Evolutionary conservation across 2,888 invertebrate genomes (phyloP).

Genomic region (Limenitis camilla): DNA sequence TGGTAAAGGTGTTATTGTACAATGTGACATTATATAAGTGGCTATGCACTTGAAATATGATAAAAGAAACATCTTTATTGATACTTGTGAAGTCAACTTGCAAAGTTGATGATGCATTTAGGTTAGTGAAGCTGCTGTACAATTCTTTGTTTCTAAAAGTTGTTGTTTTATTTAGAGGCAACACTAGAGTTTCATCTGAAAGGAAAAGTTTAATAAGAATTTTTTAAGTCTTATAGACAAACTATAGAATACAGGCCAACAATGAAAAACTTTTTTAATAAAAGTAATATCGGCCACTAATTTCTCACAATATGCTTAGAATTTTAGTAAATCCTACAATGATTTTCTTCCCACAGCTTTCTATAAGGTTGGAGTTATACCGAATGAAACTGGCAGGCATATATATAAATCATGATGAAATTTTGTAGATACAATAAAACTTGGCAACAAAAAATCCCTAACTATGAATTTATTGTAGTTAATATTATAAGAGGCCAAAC

Average conservation of each 20-base stretch:
- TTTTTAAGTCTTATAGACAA: background rate
- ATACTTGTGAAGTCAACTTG: slow-evolving; percentile 58
- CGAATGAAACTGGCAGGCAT: no score
- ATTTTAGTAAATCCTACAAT: no score
- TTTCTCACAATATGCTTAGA: no score
- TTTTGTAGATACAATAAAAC: no score
- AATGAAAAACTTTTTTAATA: background rate
- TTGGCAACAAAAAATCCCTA: no score
- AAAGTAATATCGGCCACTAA: no score
- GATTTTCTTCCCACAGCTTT: no score
- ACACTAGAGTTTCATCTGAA: slow-evolving; percentile 45
- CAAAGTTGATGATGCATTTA: slow-evolving; percentile 41
- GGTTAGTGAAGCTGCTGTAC: slow-evolving; percentile 38
- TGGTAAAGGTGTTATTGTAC: slow-evolving; percentile 47
- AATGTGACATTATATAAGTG: slow-evolving; percentile 73
- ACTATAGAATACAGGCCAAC: background rate
- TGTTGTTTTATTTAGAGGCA: slow-evolving; percentile 45
- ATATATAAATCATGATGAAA: no score
- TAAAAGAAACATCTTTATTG: slow-evolving; percentile 63
- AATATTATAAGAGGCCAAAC: no score
- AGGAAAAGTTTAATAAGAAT: slow-evolving; percentile 22
- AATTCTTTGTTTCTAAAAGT: slow-evolving; percentile 42
- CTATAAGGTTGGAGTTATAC: no score
- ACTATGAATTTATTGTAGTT: no score
- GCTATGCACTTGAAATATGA: slow-evolving; percentile 79